Evolutionary conservation across 2,888 invertebrate species (phyloP), one percentile per base, ranked within the genome.

Genomic region (Microplitis manilae): DNA sequence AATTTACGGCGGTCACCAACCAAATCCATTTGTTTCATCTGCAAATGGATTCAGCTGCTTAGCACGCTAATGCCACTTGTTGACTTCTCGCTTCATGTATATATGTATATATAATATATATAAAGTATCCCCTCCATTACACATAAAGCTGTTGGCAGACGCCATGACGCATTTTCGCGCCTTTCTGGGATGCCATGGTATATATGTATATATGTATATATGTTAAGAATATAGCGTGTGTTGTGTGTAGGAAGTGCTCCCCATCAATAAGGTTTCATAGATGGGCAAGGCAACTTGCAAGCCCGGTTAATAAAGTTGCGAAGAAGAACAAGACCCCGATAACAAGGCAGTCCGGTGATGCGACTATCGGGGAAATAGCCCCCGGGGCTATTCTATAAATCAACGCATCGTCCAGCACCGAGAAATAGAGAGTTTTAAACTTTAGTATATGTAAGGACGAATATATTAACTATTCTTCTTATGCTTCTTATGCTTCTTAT

Each of bases 21-120:
- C 87, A 85, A 87, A 87, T 87, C 87, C 87, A 87, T 87, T 87
- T 87, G 87, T 87, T 87, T 87, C 87, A 87, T 87, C 87, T 87
- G 87, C 87, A 87, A 30, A 30, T 30, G 30, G 30, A 30, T 30
- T 30, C 30, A 30, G 87, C 87, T 87, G 86, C 86, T 87, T 87
- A 87, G 87, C 87, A 87, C 87, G 87, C 87, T 87, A 87, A 87
- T 87, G 86, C 83, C 83, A 81, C 61, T 71, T 61, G n/a, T 68
- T 40, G 77, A 41, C 75, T 50, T n/a, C 69, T 65, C 50, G 40
- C 41, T 50, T 60, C 40, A 64, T 15, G 30, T 30, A 30, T 30
- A 30, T 30, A 30, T 30, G 30, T 30, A 30, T 30, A 4, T 30
- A 30, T 30, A 30, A 30, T 30, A 30, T 30, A 30, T 30, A 30